Percentiles rank a stretch among this genome's conserved stretches.
phyloP scores from a whole-genome alignment of 2,797 vertebrate genomes.

The Pelodytes ibericus region DNA sequence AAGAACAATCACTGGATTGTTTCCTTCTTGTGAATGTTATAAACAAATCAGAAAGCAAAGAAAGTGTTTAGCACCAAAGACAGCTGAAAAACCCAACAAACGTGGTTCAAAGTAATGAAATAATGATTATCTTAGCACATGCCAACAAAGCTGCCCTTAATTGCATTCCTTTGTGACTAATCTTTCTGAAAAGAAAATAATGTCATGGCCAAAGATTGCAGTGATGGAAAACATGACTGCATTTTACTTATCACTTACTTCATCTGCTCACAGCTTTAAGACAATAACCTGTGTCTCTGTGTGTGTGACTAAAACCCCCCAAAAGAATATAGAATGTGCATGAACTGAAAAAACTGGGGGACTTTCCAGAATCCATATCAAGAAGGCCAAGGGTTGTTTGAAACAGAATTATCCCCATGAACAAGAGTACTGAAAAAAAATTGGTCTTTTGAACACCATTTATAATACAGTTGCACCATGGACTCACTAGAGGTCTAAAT shows the following conservation, averaged over 20 bases:
- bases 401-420: slow-evolving; percentile 33
- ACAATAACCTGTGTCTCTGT: slow-evolving; percentile 19
- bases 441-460: slow-evolving; percentile 18
- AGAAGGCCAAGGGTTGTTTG: slow-evolving; percentile 21
- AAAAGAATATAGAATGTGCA: slow-evolving; percentile 31
- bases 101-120: slow-evolving; percentile 32
- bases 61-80: slow-evolving; percentile 44
- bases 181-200: slow-evolving; percentile 46
- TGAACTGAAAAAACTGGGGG: slow-evolving; percentile 26
- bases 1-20: slow-evolving; percentile 48
- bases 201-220: slow-evolving; percentile 49
- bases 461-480: background rate
- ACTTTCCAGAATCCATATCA: slow-evolving; percentile 22
- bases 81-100: slow-evolving; percentile 35
- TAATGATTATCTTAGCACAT: slow-evolving; percentile 36
- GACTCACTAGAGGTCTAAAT: too few species aligned
- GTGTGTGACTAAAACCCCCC: slow-evolving; percentile 14
- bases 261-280: slow-evolving; percentile 33
- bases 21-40: slow-evolving; percentile 36
- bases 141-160: slow-evolving; percentile 36
- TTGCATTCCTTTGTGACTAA: slow-evolving; percentile 51
- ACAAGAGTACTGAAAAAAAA: slow-evolving; percentile 29
- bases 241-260: slow-evolving; percentile 43
- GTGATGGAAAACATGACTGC: slow-evolving; percentile 43
- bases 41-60: slow-evolving; percentile 35